Evolutionary conservation across 2,888 invertebrate species (phyloP), one percentile per base, ranked within the genome.

Genomic region (Calameuta pallipes): DNA sequence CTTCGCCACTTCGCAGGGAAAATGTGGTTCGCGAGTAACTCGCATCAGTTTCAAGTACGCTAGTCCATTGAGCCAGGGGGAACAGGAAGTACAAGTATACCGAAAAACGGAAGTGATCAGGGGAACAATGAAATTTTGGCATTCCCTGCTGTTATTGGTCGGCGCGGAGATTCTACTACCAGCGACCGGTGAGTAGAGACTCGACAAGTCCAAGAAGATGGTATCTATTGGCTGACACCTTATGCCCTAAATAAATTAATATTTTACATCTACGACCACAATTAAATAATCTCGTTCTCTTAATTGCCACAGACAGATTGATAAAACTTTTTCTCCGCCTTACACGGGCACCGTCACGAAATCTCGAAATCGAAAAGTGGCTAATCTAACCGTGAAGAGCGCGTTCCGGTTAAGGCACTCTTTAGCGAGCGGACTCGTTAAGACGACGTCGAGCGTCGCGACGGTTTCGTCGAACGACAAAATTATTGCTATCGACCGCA

Each of bases 101-200:
- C 36, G 78, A 75, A 75, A 56, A 69, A 34, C 37, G 69, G 68
- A 34, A 73, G 78, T 74, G 33, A 73, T 41, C n/a, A 79, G 11
- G 69, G 74, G 76, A 15, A 31, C n/a, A 71, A 74, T 30, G 74
- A 76, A 78, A 74, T 80, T 82, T 76, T 78, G 84, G 81, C 84
- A 86, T 79, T 87, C 87, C 79, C 82, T 88, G 78, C 83, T 88
- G 80, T 83, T 86, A 78, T 78, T 90, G 73, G 86, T 83, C 75
- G 85, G 86, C 83, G 85, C 85, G 69, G 85, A 85, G 81, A 85
- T 89, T 41, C 82, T 89, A 56, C 80, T 88, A 77, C 83, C 86
- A 73, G 80, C 86, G 74, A 83, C 83, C 75, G 88, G 89, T 90
- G 85, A 87, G 89, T 83, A 56, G 23, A 56, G 23, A 23, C 23